Evolutionary conservation across 2,888 invertebrate genomes (phyloP).

Genomic region (Ecliptopera silaceata): DNA sequence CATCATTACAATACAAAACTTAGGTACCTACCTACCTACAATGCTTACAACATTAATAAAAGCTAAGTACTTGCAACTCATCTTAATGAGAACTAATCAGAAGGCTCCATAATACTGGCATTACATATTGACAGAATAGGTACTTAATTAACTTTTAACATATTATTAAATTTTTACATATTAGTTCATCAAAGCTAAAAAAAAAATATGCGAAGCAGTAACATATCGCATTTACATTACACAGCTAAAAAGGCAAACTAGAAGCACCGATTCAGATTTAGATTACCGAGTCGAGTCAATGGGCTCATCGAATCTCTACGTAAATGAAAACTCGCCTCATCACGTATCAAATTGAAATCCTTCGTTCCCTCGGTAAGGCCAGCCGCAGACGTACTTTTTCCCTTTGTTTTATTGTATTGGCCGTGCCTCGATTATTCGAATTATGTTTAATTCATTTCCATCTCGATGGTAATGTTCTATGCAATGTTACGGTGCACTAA

Average conservation of each 20-base stretch:
- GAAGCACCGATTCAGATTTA: constrained; percentile 36
- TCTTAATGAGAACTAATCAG: too few relatives aligned
- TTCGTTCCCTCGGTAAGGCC: constrained; percentile 62
- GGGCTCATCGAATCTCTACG: constrained; percentile 43
- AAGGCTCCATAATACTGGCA: too few relatives aligned
- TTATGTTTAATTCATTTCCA: constrained; percentile 82
- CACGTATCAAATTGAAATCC: constrained; percentile 84
- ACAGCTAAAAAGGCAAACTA: constrained; percentile 34
- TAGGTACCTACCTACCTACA: too few relatives aligned
- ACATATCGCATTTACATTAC: constrained; percentile 28
- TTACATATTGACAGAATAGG: too few relatives aligned
- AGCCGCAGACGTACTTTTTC: constrained; percentile 71
- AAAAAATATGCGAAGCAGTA: constrained; percentile 24
- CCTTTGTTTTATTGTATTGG: constrained; percentile 79
- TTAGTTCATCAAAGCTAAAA: too few relatives aligned
- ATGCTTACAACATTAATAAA: too few relatives aligned
- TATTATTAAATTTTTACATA: too few relatives aligned
- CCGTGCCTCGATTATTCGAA: constrained; percentile 79
- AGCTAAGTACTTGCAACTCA: too few relatives aligned
- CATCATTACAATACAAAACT: too few relatives aligned
- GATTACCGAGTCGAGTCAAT: constrained; percentile 38
- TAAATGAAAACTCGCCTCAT: constrained; percentile 80
- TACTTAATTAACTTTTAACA: too few relatives aligned
- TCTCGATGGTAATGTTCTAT: constrained; percentile 71
- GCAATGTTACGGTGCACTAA: constrained; percentile 42